Evolutionary conservation across 2,888 invertebrate genomes (phyloP).

Genomic region (Heliconius charithonia): DNA sequence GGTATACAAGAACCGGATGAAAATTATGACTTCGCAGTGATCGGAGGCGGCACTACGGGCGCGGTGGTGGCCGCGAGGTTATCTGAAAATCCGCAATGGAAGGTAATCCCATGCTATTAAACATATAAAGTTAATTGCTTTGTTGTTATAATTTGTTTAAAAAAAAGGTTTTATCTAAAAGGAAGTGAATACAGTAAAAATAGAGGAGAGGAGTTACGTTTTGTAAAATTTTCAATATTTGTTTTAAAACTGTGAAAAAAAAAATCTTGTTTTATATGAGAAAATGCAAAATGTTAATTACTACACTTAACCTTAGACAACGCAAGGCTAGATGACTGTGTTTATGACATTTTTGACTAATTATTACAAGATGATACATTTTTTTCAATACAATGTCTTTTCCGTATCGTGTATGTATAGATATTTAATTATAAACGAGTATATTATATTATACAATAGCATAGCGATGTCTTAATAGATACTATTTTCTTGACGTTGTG

Average conservation of each 20-base stretch:
- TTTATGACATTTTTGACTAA: slow-evolving; percentile 6
- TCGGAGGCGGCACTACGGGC: slow-evolving; percentile 87
- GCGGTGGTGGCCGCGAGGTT: slow-evolving; percentile 85
- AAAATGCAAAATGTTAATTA: not conserved
- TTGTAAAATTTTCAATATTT: too few relatives aligned
- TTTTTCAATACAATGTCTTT: not conserved
- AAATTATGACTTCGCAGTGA: slow-evolving; percentile 86
- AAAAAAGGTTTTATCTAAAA: not conserved
- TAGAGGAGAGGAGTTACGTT: too few relatives aligned
- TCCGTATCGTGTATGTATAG: slow-evolving; percentile 4
- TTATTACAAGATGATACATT: not conserved
- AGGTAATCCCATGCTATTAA: slow-evolving; percentile 59
- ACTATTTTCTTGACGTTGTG: slow-evolving; percentile 15
- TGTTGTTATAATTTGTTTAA: not conserved
- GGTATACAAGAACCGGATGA: slow-evolving; percentile 70
- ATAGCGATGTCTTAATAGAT: not conserved
- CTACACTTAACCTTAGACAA: not conserved
- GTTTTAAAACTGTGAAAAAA: not conserved
- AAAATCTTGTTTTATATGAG: not conserved
- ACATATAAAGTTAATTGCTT: not conserved
- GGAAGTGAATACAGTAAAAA: not conserved
- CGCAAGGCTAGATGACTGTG: not conserved
- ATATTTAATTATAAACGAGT: not conserved
- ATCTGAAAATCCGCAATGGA: slow-evolving; percentile 87
- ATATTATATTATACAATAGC: slow-evolving; percentile 14